Evolutionary conservation across 2,888 invertebrate genomes (phyloP), one percentile per base, ranked within the genome.

Genomic region (Drosophila mulleri): DNA sequence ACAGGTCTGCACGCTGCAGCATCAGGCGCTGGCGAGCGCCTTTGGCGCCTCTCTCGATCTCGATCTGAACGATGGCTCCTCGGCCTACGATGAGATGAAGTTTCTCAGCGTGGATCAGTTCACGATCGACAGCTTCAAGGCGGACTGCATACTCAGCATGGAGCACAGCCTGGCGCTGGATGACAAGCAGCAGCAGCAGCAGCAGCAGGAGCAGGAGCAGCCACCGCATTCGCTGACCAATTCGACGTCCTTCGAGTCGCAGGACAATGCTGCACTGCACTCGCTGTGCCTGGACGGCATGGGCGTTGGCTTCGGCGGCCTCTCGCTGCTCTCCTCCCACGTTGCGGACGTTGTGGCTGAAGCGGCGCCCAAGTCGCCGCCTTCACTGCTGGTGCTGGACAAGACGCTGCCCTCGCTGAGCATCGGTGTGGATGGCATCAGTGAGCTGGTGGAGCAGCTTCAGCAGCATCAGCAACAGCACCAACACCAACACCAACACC

Each of bases 21-120:
- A 78, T 16, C 86, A 80, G 61, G 80, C 74, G n/a, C 47, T 83
- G 57, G 72, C 78, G 7, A 78, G 72, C 42, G 77, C 73, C 41
- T 86, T 77, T 63, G 67, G 78, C 42, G 47, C 56, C 32, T 64
- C 82, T 1, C 73, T 92, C 50, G 92, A 92, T 66, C 78, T 92
- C 60, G 92, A 92, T 50, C 88, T 91, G 57, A 47, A 47, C 29
- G 83, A 83, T 14, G 83, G 74, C 60, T 73, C 73, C 45, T 92
- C 93, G 48, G 91, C 92, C 41, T 93, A 93, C 63, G 93, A 93
- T 59, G 93, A 92, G 78, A 93, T 93, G 89, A 93, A 93, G 80
- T 93, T 92, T 76, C 89, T 93, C 52, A 92, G 92, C 78, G 93
- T 93, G 59, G 93, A 93, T 81, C 93, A 93, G 73, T 93, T 93